Base-by-base conservation (phyloP, 1,140 invertebrate genomes). In the Drosophila lacertosa region DNA sequence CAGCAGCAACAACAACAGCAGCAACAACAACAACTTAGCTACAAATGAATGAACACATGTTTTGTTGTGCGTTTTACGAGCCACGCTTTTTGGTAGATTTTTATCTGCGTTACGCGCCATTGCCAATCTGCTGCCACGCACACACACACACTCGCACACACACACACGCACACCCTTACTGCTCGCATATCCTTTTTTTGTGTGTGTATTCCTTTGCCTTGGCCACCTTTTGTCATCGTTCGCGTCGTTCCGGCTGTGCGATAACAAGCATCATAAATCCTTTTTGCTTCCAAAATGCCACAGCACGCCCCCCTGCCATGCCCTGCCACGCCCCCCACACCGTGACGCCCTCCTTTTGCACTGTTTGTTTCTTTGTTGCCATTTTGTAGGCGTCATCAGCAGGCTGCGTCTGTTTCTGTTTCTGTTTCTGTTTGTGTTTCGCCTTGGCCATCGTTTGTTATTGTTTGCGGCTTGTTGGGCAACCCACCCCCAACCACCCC, bases 251-350 rank as follows among this genome's bases (percentile, higher is more conserved):
- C 69, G 77, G 64, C 62, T 58, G 66, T 60, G 77, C 82, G 82
- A 88, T 86, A 86, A 86, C 82, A 88, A 86, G 82, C 70, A 77
- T 86, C 82, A 86, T 86, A 86, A 86, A 86, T 86, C 82, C 82
- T 88, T 77, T 74, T 80, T 72, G 53, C 82, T 60, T 81, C 69
- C 73, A 84, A 86, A 86, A 84, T 86, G 81, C 65, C 81, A 64
- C 62, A 69, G 67, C 54, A 76, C 71, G 60, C 58, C 69, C 58
- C 58, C 44, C 44, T 33, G 37, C 47, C 4, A 4, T 2, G 4
- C 15, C 16, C 6, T 15, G 6, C 7, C 3, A 3, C 16, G n/a
- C 16, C 29, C 37, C 35, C 24, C 39, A 18, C 29, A 1, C 47
- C 24, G 26, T 2, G 5, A 1, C 5, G 4, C 20, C 39, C 24